Conservation (phyloP, 2,888 invertebrate species). For the Melanostoma mellinum region DNA sequence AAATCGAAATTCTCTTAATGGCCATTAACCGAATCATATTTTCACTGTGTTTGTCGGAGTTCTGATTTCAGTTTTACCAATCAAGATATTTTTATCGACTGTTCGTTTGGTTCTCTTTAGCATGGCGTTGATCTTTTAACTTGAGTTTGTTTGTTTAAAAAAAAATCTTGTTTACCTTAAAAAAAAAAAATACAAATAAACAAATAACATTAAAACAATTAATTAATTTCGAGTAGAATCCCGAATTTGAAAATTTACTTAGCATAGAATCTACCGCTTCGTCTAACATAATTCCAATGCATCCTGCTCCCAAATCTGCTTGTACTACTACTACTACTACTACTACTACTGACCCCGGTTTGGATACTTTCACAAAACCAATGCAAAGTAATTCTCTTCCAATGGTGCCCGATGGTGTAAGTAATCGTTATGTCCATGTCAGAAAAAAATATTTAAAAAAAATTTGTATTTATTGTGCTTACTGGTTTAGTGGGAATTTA, state of each 20-base stretch:
- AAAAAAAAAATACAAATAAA: constrained; percentile 8
- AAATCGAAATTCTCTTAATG: no score
- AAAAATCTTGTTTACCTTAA: constrained; percentile 1
- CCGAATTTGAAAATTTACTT: constrained; percentile 63
- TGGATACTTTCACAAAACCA: constrained; percentile 56
- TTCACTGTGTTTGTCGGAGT: no score
- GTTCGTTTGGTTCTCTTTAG: constrained; percentile 8
- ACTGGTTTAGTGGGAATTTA: constrained; percentile 52
- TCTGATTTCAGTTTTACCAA: no score
- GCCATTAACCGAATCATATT: no score
- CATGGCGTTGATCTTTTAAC: constrained; percentile 5
- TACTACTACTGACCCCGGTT: constrained; percentile 37
- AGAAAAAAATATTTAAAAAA: constrained; percentile 9
- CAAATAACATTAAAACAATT: constrained; percentile 44
- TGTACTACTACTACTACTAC: constrained; percentile 46
- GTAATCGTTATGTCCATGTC: constrained; percentile 52
- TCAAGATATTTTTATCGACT: neutral
- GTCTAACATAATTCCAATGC: constrained; percentile 66
- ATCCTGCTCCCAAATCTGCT: constrained; percentile 61
- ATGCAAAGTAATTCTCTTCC: constrained; percentile 55
- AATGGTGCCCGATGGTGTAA: constrained; percentile 67
- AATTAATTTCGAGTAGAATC: constrained; percentile 70
- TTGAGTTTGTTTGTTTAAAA: neutral
- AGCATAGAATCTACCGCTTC: constrained; percentile 68
- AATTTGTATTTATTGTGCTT: constrained; percentile 35